Evolutionary conservation across 2,888 invertebrate genomes (phyloP), one percentile per base, ranked within the genome.

Genomic region (Xylota sylvarum): DNA sequence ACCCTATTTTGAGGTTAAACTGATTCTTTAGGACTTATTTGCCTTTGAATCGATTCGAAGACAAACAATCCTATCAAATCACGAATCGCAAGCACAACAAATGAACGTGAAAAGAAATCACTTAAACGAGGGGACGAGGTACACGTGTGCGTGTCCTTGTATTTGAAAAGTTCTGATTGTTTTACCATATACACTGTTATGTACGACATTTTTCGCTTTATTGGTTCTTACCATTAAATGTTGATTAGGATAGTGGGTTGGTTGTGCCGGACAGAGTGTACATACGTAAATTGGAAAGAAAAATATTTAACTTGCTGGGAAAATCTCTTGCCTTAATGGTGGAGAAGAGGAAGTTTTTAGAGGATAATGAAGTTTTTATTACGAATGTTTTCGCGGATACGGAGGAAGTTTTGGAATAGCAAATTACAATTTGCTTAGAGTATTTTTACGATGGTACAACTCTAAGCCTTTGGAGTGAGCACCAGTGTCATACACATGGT

Each of bases 141-240:
- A 37, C 37, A 10, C 7, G 9, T n/a, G 73, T 50, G 37, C 73
- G 73, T 73, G 72, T 72, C 72, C 58, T 52, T 50, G 37, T 37
- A 14, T 67, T 73, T 60, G 67, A 5, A n/a, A 17, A 37, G 17
- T 40, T 73, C 37, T 12, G 50, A 52, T 37, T 73, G 60, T 30
- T 50, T 14, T 37, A 43, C 7, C 12, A 9, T 6, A 3, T 1
- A 37, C 37, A 14, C 7, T 17, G 32, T 6, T 64, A 19, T 48
- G 64, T 19, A n/a, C 32, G 70, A 58, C 40, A 46, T 56, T 70
- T 46, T 23, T 60, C 40, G 30, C 12, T 73, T 72, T 58, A 58
- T 58, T 62, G 72, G 19, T 5, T 48, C 19, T 37, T 32, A 3
- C n/a, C 10, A 48, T 60, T 72, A 32, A 48, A 27, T 48, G 14